Evolutionary conservation across 2,888 invertebrate species (phyloP).

Genomic region (Melieria crassipennis): DNA sequence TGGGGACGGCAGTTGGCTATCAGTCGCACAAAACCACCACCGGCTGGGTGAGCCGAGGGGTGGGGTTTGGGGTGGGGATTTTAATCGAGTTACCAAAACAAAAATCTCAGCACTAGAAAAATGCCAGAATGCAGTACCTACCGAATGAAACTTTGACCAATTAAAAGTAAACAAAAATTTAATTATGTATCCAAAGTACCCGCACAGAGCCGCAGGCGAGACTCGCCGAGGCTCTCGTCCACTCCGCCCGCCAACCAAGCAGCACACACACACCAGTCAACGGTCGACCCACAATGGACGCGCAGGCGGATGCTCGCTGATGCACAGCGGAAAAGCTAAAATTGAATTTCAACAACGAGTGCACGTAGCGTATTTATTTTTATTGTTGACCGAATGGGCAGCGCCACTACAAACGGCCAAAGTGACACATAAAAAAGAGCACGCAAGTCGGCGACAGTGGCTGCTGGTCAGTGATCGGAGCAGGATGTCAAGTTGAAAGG

Average conservation of each 20-base stretch:
- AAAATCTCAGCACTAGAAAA: conserved; percentile 36
- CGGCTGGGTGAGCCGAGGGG: background rate
- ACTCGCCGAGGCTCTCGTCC: background rate
- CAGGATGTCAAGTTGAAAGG: no score
- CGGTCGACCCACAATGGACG: background rate
- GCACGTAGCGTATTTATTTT: background rate
- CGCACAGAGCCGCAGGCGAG: conserved; percentile 42
- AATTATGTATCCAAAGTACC: conserved; percentile 53
- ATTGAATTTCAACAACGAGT: conserved; percentile 48
- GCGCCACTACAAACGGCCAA: conserved; percentile 18
- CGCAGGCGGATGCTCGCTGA: background rate
- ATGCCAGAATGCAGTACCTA: conserved; percentile 32
- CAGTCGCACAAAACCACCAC: no score
- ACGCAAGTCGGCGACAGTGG: no score
- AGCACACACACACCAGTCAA: background rate
- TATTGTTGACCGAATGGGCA: conserved; percentile 12
- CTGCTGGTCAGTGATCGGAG: no score
- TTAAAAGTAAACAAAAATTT: conserved; percentile 60
- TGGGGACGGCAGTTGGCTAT: no score
- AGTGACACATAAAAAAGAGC: background rate
- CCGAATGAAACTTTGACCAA: conserved; percentile 47
- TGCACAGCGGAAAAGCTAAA: conserved; percentile 41
- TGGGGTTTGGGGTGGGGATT: conserved; percentile 11
- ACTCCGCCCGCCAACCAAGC: background rate
- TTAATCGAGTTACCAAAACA: conserved; percentile 41